Evolutionary conservation across 2,888 invertebrate species (phyloP), one percentile per base, ranked within the genome.

Genomic region (Ennomos quercinarius): DNA sequence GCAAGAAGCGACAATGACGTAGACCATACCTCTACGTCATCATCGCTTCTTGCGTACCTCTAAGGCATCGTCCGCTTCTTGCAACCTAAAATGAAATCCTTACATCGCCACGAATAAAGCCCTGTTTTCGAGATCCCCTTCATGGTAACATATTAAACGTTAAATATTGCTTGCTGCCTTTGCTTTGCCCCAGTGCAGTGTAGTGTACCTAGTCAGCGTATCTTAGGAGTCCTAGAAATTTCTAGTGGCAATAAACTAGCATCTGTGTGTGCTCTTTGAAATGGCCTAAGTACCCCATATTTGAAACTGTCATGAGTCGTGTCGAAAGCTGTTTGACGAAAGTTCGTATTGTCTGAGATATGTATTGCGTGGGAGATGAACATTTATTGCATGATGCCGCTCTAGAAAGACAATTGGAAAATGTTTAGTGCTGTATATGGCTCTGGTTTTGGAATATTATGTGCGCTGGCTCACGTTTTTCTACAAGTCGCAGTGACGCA

Each of bases 191-290:
- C 39, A 51, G 11, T 51, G 36, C 40, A 50, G 12, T 38, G 34
- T 34, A 35, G n/a, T n/a, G n/a, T n/a, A n/a, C n/a, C n/a, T n/a
- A n/a, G 38, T 10, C 45, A 51, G 43, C 12, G 48, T 17, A 10
- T 12, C 11, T 39, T 45, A 45, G 39, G 48, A 27, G 50, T 48
- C 34, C 39, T 37, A 65, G 63, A 63, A 66, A 46, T 13, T 9
- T 74, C 65, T 72, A 76, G 76, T 70, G 67, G 73, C 72, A 78
- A 78, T 78, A 76, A 70, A 60, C 59, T 56, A 47, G 61, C 50
- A 48, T 58, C 63, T 58, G 51, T 45, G 44, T 50, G 41, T 51
- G 45, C 40, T 54, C 43, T 51, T 54, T 45, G 47, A 27, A 27
- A 6, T 39, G 48, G 46, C 10, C 34, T 39, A 40, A 17, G 38